A percentile compares a stretch with the other conserved stretches of the same genome.
Conservation (phyloP, 2,797 vertebrate species). For the Cyclura pinguis region DNA sequence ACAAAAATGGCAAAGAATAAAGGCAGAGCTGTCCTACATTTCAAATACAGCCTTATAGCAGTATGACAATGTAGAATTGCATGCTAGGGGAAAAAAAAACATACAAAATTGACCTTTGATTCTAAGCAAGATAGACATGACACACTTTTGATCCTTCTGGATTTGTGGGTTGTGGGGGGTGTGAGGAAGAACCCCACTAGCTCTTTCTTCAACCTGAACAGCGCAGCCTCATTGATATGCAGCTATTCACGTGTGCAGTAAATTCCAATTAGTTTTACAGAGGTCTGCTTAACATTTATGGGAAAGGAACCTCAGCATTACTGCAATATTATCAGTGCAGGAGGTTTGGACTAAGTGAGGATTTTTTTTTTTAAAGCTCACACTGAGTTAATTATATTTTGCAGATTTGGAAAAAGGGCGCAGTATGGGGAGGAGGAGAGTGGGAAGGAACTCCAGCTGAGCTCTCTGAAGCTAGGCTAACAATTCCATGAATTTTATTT, state of each 20-base stretch:
- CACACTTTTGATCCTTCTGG: not conserved
- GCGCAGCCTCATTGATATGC: constrained; percentile 88
- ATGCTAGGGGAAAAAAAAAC: constrained; percentile 52
- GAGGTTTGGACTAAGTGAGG: constrained; percentile 48
- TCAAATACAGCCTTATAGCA: constrained; percentile 37
- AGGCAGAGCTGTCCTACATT: constrained; percentile 17
- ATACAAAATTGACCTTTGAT: constrained; percentile 67
- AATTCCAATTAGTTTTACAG: constrained; percentile 92
- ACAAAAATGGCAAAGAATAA: constrained; percentile 46
- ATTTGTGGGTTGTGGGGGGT: not conserved
- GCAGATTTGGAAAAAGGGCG: constrained; percentile 42
- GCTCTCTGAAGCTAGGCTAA: constrained; percentile 58
- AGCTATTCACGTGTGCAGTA: constrained; percentile 92
- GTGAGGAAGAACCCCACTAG: constrained; percentile 43
- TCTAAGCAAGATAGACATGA: constrained; percentile 49
- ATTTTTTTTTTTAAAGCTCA: not conserved
- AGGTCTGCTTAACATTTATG: constrained; percentile 88
- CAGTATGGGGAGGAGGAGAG: too few relatives aligned
- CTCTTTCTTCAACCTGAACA: constrained; percentile 55
- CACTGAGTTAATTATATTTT: constrained; percentile 70
- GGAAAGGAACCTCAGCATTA: constrained; percentile 71
- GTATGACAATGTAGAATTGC: constrained; percentile 57
- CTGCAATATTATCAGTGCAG: constrained; percentile 70
- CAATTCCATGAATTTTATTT: constrained; percentile 35
- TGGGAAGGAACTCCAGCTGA: constrained; percentile 42